Evolutionary conservation across 30 jellyfish, hydroid and myxozoan species (phyloP), one percentile per base, ranked within the genome.

Genomic region (Turritopsis rubra): DNA sequence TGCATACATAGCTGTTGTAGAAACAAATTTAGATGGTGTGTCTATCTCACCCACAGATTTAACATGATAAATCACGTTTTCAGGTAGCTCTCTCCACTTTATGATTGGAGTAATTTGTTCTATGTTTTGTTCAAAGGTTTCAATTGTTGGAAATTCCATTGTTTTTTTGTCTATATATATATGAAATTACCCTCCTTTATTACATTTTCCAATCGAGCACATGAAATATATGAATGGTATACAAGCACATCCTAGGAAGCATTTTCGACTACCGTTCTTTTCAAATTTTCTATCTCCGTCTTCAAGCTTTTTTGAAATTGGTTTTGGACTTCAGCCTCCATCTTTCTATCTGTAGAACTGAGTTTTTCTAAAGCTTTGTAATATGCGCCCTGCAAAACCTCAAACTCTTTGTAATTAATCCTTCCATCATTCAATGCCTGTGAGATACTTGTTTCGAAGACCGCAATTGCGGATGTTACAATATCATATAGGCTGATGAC

Each of bases 31-130:
- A 54, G 72, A 54, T 16, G 72, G 72, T 54, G 72, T 54, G 72
- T 54, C 72, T 54, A 54, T 54, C 72, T n/a, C 72, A 54, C 72
- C 72, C 21, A 41, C 84, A 76, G 84, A 76, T 76, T 25, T 41
- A 25, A 76, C 84, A 76, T 18, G 84, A 25, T 72, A 72, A 72
- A 72, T 76, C 81, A 76, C 84, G 27, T 76, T 76, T 25, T 76
- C 81, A 23, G 27, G 21, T 20, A 76, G 21, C 84, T 76, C 84
- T 23, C 84, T 26, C 84, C 84, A 76, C 81, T 76, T 76, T 76
- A 76, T 23, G 27, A 76, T 76, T 72, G 81, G 72, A 54, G n/a
- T 54, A 54, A 54, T 16, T 54, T 54, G 72, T 54, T 54, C 72
- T n/a, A n/a, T n/a, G n/a, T n/a, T n/a, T n/a, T n/a, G n/a, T n/a